Evolutionary conservation across 2,888 invertebrate genomes (phyloP).

Genomic region (Pollenia angustigena): DNA sequence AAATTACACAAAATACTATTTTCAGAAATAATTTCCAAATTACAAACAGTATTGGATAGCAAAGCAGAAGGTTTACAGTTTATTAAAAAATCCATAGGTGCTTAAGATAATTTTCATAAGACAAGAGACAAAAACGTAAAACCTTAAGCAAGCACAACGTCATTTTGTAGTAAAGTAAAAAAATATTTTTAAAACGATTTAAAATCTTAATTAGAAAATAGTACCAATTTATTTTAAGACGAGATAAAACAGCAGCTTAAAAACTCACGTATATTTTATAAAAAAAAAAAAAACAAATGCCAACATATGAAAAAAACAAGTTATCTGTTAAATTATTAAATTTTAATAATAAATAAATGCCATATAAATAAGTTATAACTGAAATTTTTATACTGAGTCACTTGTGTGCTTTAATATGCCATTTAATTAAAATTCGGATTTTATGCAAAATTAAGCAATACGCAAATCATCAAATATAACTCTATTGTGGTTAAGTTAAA

Average conservation of each 20-base stretch:
- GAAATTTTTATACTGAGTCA: too few relatives aligned
- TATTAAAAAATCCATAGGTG: neutral
- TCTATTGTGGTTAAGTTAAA: too few relatives aligned
- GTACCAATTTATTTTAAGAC: neutral
- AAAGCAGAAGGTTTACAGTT: neutral
- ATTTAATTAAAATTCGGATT: too few relatives aligned
- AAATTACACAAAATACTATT: neutral
- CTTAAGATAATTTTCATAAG: neutral
- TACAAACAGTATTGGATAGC: neutral
- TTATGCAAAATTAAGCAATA: too few relatives aligned
- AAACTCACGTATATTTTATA: too few relatives aligned
- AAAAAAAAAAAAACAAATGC: too few relatives aligned
- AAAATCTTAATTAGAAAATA: conserved; percentile 6
- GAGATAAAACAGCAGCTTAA: neutral
- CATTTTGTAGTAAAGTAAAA: neutral
- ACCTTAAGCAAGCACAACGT: neutral
- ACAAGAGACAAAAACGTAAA: neutral
- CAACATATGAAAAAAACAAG: too few relatives aligned
- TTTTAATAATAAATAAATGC: too few relatives aligned
- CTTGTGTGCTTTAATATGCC: too few relatives aligned
- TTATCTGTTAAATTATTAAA: too few relatives aligned
- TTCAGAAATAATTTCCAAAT: neutral
- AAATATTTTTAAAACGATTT: neutral
- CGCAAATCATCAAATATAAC: too few relatives aligned
- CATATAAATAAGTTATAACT: too few relatives aligned